Evolutionary conservation across 2,797 vertebrate genomes (phyloP).

Genomic region (Leptoclinus maculatus): DNA sequence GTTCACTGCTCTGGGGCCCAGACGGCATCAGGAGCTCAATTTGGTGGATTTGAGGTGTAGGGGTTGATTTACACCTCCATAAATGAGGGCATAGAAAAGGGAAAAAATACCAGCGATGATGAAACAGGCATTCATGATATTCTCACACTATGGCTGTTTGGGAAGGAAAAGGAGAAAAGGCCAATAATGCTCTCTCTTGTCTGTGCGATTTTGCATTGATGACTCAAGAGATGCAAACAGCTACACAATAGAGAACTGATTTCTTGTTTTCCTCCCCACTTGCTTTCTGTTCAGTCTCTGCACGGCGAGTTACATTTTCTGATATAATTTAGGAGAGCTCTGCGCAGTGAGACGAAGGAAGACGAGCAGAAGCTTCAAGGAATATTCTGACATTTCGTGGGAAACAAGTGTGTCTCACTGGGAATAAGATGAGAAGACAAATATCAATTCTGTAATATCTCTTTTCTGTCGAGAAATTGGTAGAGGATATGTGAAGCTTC

Average conservation of each 20-base stretch:
- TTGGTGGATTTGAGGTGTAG: slow-evolving; percentile 33
- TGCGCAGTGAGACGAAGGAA: slow-evolving; percentile 19
- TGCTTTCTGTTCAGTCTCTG: slow-evolving; percentile 47
- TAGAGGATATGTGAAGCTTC: not conserved
- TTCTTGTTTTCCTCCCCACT: slow-evolving; percentile 30
- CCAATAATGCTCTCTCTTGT: slow-evolving; percentile 9
- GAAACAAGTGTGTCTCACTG: not conserved
- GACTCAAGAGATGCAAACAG: slow-evolving; percentile 38
- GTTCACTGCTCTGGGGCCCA: slow-evolving; percentile 50
- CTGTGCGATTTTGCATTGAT: slow-evolving; percentile 38
- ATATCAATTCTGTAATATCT: not conserved
- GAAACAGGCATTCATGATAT: slow-evolving; percentile 40
- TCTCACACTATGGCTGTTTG: slow-evolving; percentile 19
- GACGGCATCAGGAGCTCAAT: slow-evolving; percentile 49
- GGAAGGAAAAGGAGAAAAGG: not conserved
- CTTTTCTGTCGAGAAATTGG: not conserved
- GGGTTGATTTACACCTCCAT: slow-evolving; percentile 26
- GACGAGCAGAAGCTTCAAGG: slow-evolving; percentile 5
- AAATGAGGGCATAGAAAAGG: slow-evolving; percentile 31
- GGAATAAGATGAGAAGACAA: not conserved
- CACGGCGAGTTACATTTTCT: slow-evolving; percentile 37
- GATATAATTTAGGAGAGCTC: slow-evolving; percentile 35
- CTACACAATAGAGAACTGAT: slow-evolving; percentile 57
- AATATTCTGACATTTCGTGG: not conserved
- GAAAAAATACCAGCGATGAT: slow-evolving; percentile 7